These are phyloP conservation scores for Globia sparganii DNA, from an alignment of 2,888 invertebrate species.

Conservation along the genomic window DNA sequence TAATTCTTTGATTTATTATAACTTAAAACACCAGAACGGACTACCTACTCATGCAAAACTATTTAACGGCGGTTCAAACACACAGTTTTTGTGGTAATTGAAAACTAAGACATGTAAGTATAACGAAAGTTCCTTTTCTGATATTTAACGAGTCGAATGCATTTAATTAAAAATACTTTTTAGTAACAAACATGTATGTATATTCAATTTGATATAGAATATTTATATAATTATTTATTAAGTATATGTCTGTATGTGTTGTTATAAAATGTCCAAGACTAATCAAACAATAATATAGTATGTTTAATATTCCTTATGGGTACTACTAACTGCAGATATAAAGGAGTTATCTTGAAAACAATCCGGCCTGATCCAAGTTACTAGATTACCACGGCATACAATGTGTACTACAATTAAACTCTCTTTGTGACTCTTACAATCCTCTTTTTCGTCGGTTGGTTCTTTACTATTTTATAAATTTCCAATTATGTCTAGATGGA, in stretches of 20 bases:
- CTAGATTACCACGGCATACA: slow-evolving; percentile 46
- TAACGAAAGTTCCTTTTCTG: slow-evolving; percentile 70
- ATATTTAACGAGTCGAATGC: slow-evolving; percentile 39
- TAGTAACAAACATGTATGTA: slow-evolving; percentile 17
- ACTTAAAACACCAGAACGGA: slow-evolving; percentile 26
- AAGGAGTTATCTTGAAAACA: slow-evolving; percentile 43
- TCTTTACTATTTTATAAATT: slow-evolving; percentile 40
- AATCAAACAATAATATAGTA: slow-evolving; percentile 41
- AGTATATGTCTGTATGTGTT: slow-evolving; percentile 49
- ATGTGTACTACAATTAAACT: slow-evolving; percentile 33
- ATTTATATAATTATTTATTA: slow-evolving; percentile 47
- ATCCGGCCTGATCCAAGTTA: slow-evolving; percentile 69
- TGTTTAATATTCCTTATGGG: slow-evolving; percentile 39
- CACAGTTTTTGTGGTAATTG: slow-evolving; percentile 26
- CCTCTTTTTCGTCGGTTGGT: slow-evolving; percentile 62
- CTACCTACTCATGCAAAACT: slow-evolving; percentile 18
- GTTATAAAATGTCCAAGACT: slow-evolving; percentile 50
- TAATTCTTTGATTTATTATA: slow-evolving; percentile 30
- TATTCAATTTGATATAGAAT: slow-evolving; percentile 47
- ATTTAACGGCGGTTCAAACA: slow-evolving; percentile 27
- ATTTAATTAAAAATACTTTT: slow-evolving; percentile 37
- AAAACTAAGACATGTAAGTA: slow-evolving; percentile 26
- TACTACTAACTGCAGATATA: slow-evolving; percentile 30
- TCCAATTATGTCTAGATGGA: slow-evolving; percentile 61
- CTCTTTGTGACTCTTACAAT: slow-evolving; percentile 54